phyloP scores from a whole-genome alignment of 2,113 vertebrate species.

The Xiphorhynchus elegans region DNA sequence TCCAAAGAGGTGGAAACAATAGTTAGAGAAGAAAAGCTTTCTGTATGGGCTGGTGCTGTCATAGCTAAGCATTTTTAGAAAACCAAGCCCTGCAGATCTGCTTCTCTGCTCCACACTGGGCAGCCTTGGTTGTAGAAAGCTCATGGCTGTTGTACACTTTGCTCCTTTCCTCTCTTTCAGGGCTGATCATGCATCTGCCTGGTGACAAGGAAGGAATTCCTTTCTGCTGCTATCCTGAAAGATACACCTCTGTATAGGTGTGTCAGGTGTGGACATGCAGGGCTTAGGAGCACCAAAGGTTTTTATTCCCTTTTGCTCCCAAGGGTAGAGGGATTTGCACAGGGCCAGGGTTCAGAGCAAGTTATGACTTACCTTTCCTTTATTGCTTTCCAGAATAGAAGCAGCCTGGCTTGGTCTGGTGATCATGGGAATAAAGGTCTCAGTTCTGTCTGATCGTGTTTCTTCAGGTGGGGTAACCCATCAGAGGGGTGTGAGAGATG shows the following conservation, averaged over 20 bases:
- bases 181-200: neutral
- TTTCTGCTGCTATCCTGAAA: fast-evolving
- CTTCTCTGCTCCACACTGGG: fast-evolving
- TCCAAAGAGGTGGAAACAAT: neutral
- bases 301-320: neutral
- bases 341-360: neutral
- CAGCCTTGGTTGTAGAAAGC: neutral
- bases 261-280: neutral
- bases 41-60: neutral
- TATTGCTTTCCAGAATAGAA: neutral
- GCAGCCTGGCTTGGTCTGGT: neutral
- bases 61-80: neutral
- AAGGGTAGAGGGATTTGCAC: neutral
- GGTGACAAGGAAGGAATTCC: neutral
- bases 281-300: neutral
- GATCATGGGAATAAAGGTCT: neutral
- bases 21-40: neutral
- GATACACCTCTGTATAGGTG: neutral
- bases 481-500: neutral
- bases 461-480: neutral
- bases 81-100: neutral
- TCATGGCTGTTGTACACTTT: fast-evolving
- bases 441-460: neutral
- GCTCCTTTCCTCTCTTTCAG: neutral
- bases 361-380: neutral